A percentile compares a stretch with the other conserved stretches of the same genome.
phyloP scores from a whole-genome alignment of 2,113 vertebrate species.

The Tachysurus fulvidraco region DNA sequence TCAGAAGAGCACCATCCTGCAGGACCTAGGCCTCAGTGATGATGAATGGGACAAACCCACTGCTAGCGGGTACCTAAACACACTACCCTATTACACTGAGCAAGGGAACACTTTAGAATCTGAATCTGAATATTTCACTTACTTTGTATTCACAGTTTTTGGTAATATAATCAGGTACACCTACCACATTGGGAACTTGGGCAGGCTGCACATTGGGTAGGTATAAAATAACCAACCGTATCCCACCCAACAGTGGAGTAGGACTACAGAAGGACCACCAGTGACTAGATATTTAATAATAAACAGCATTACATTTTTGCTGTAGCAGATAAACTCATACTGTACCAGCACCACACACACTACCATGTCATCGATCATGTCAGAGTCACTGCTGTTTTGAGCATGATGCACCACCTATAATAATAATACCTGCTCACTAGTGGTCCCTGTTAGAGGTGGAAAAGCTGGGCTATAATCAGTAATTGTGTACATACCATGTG shows the following conservation, averaged over 20 bases:
- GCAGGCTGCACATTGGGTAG: not conserved
- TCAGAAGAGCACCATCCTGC: slow-evolving; percentile 81
- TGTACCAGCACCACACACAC: not conserved
- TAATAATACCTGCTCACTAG: not conserved
- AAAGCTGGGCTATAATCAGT: not conserved
- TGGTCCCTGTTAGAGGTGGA: not conserved
- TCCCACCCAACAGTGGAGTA: not conserved
- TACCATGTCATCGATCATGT: not conserved
- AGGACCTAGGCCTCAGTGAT: slow-evolving; percentile 83
- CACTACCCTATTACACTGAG: not conserved
- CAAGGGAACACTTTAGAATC: not conserved
- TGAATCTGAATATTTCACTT: not conserved
- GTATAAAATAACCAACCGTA: not conserved
- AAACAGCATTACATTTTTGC: not conserved
- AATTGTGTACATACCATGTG: not conserved
- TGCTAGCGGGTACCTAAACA: slow-evolving; percentile 75
- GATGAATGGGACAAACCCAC: slow-evolving; percentile 90
- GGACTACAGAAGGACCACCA: not conserved
- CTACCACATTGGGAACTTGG: not conserved
- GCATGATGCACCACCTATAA: not conserved
- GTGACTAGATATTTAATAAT: not conserved
- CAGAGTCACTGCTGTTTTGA: not conserved
- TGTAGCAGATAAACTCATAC: not conserved
- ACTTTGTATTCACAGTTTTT: not conserved
- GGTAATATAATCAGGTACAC: not conserved